Evolutionary conservation across 2,888 invertebrate genomes (phyloP).

Genomic region (Clepsis dumicolana): DNA sequence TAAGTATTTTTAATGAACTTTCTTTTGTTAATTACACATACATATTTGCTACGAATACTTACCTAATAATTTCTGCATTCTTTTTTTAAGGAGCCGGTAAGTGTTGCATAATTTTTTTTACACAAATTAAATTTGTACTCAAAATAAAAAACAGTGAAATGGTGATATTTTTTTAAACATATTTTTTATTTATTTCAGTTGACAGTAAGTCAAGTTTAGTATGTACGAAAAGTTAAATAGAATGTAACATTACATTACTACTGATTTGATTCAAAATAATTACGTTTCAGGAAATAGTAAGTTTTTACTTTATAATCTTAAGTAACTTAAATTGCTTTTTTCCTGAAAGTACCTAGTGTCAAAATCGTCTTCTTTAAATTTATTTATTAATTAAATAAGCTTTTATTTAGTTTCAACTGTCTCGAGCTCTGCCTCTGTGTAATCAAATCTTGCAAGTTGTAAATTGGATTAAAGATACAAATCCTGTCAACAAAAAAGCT

Average conservation of each 20-base stretch:
- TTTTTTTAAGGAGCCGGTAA: conserved; percentile 16
- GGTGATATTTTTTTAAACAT: neutral
- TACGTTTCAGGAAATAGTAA: conserved; percentile 9
- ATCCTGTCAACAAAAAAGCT: too few species aligned
- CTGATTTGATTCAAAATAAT: neutral
- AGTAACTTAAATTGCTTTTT: too few species aligned
- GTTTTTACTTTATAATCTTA: too few species aligned
- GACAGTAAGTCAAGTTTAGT: conserved; percentile 1
- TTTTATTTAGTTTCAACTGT: too few species aligned
- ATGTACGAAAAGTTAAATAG: neutral
- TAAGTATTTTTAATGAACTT: conserved; percentile 1
- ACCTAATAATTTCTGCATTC: too few species aligned
- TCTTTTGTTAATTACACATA: neutral
- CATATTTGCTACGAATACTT: too few species aligned
- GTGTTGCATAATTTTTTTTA: neutral
- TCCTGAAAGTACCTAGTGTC: too few species aligned
- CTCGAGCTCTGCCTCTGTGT: too few species aligned
- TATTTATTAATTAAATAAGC: too few species aligned
- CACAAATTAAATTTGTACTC: neutral
- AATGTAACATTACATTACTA: neutral
- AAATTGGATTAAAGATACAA: too few species aligned
- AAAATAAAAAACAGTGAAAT: neutral
- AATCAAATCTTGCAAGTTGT: too few species aligned
- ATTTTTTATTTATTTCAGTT: conserved; percentile 4
- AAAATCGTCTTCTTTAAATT: too few species aligned